These are phyloP conservation scores for Colletes gigas DNA, from an alignment of 1,140 invertebrate genomes.

Conservation along the genomic window DNA sequence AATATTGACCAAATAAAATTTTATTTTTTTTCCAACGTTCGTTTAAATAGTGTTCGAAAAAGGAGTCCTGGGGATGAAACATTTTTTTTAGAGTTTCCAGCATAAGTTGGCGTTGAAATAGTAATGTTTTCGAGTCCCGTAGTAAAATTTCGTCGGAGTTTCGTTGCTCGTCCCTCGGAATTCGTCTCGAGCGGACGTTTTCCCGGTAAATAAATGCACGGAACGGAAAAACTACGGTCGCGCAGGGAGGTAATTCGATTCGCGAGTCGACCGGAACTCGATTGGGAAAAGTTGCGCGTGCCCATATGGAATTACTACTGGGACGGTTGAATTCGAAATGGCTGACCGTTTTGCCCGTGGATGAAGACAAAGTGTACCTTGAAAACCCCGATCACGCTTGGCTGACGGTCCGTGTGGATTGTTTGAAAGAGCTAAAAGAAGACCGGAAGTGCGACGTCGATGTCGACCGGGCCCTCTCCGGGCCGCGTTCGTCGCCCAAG, in stretches of 20 bases:
- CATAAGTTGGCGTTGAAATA: no score
- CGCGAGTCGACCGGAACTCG: slow-evolving; percentile 43
- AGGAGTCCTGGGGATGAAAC: no score
- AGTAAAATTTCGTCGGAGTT: neutral
- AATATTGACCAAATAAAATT: no score
- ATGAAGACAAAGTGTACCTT: slow-evolving; percentile 28
- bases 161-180: neutral
- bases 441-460: neutral
- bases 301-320: slow-evolving; percentile 53
- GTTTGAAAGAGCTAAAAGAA: slow-evolving; percentile 3
- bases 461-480: neutral
- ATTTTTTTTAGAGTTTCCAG: no score
- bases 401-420: neutral
- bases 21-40: no score
- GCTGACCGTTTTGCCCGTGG: slow-evolving; percentile 39
- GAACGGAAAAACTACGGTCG: slow-evolving; percentile 35
- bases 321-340: slow-evolving; percentile 36
- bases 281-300: slow-evolving; percentile 53
- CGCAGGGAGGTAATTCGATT: slow-evolving; percentile 53
- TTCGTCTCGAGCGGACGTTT: neutral
- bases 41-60: no score
- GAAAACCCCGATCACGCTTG: neutral
- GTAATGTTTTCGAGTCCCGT: no score
- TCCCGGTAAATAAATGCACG: slow-evolving; percentile 54
- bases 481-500: neutral